These are phyloP conservation scores for Ophiothrix spiculata DNA, from an alignment of 35 echinoderm and acorn worm genomes.

Conservation along the genomic window DNA sequence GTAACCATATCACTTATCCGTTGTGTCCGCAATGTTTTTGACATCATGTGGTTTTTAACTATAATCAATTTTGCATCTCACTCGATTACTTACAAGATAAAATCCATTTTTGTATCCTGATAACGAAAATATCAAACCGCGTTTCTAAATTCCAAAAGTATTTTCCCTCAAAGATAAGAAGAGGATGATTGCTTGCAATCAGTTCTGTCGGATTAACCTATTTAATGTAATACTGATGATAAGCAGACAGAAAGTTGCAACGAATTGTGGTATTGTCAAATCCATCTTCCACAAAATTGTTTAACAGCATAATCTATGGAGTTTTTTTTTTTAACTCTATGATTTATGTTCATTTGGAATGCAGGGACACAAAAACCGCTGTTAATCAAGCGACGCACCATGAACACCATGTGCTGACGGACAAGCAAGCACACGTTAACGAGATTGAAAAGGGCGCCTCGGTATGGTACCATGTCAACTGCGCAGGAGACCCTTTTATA, in stretches of 20 bases:
- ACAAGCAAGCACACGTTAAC: not conserved
- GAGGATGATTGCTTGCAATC: not conserved
- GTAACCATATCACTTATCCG: too few species aligned
- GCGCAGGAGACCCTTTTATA: not conserved
- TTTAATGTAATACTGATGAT: too few species aligned
- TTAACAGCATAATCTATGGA: too few species aligned
- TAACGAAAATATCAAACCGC: not conserved
- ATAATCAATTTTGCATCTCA: not conserved
- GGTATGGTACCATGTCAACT: not conserved
- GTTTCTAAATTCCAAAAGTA: not conserved
- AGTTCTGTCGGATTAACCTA: not conserved
- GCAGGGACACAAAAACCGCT: slow-evolving; percentile 7
- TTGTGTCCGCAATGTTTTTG: too few species aligned
- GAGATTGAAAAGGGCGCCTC: not conserved
- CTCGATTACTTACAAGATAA: not conserved
- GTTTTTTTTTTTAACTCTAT: too few species aligned
- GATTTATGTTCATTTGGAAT: not conserved
- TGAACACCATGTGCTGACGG: slow-evolving; percentile 11
- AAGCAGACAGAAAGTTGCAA: too few species aligned
- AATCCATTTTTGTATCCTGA: not conserved
- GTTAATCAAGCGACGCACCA: slow-evolving; percentile 1
- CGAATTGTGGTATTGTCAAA: too few species aligned
- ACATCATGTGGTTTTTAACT: too few species aligned
- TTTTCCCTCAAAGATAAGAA: not conserved
- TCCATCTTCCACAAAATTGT: too few species aligned